These are phyloP conservation scores for Otolemur crassicaudatus DNA, from an alignment of 2,797 vertebrate genomes.

Conservation along the genomic window DNA sequence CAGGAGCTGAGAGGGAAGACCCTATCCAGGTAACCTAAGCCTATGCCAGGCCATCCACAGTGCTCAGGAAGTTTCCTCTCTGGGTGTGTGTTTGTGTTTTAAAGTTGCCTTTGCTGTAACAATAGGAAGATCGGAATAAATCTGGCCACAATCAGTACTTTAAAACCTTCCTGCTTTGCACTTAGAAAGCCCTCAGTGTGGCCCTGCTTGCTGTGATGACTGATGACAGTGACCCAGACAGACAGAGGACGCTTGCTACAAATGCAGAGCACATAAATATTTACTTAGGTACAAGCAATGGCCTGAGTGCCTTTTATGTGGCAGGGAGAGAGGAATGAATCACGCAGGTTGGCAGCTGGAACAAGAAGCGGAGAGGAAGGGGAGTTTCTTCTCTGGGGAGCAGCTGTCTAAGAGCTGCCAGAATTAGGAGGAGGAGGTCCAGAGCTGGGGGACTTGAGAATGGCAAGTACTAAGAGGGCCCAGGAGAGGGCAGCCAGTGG, in stretches of 20 bases:
- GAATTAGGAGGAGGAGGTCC: background rate
- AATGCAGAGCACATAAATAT: background rate
- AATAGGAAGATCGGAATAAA: background rate
- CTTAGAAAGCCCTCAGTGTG: background rate
- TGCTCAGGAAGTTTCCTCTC: background rate
- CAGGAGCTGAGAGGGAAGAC: background rate
- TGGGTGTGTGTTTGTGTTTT: background rate
- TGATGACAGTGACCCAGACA: background rate
- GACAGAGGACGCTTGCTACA: background rate
- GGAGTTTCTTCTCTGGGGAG: background rate
- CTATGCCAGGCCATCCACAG: too few species aligned
- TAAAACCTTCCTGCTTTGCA: background rate
- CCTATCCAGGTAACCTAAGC: background rate
- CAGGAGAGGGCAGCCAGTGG: background rate
- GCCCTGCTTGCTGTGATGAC: background rate
- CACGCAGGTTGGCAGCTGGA: background rate
- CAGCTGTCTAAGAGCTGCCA: background rate
- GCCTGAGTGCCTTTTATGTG: background rate
- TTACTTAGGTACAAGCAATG: background rate
- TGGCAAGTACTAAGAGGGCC: rapidly evolving
- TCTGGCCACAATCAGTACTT: background rate
- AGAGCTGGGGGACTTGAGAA: rapidly evolving
- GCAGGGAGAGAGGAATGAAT: background rate
- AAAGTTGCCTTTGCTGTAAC: background rate
- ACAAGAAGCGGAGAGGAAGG: background rate